Evolutionary conservation across 2,888 invertebrate genomes (phyloP).

Genomic region (Zaprionus obscuricornis): DNA sequence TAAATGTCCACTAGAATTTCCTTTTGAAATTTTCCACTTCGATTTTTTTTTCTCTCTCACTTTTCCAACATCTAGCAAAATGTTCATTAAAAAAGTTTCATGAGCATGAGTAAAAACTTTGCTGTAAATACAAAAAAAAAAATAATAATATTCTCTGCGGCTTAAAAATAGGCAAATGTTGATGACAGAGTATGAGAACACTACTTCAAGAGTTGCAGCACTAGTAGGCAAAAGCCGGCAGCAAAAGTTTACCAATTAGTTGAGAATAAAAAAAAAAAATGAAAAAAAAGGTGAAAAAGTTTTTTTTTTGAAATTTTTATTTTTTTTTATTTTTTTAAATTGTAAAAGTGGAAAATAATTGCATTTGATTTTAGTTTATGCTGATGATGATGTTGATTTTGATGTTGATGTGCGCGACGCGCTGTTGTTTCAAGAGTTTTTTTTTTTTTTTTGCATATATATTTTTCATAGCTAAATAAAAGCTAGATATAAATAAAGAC

Average conservation of each 20-base stretch:
- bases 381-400: slow-evolving; percentile 7
- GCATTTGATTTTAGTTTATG: slow-evolving; percentile 36
- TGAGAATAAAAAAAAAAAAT: slow-evolving; percentile 31
- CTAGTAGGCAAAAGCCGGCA: too few species aligned
- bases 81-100: slow-evolving; percentile 63
- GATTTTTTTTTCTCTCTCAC: neutral
- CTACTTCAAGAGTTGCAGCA: neutral
- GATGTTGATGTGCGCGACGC: too few species aligned
- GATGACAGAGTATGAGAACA: slow-evolving; percentile 18
- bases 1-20: slow-evolving; percentile 25
- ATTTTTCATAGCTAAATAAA: too few species aligned
- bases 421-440: too few species aligned
- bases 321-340: neutral
- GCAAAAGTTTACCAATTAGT: slow-evolving; percentile 55
- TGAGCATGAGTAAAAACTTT: too few species aligned
- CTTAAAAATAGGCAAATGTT: neutral
- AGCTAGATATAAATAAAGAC: too few species aligned
- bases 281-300: too few species aligned
- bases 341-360: slow-evolving; percentile 50
- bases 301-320: slow-evolving; percentile 5
- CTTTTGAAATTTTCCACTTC: slow-evolving; percentile 9
- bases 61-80: neutral
- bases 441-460: too few species aligned
- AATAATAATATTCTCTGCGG: too few species aligned
- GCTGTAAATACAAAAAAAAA: slow-evolving; percentile 7